A percentile compares a stretch with the other conserved stretches of the same genome.
Conservation (phyloP, 2,797 vertebrate species). For the Delichon dasypus region DNA sequence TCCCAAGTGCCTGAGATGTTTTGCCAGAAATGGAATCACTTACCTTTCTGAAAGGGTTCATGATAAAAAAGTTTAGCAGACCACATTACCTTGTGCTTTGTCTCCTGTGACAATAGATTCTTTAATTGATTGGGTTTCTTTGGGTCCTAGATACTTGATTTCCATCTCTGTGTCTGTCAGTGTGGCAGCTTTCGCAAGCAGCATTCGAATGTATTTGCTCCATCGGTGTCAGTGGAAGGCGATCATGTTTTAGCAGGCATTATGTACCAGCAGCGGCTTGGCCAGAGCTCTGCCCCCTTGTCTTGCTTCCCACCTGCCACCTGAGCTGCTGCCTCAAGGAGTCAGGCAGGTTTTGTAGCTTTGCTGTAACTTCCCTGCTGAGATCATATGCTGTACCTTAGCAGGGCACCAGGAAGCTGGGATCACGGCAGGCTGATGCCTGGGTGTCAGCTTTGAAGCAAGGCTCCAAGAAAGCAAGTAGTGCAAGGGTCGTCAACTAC, state of each 20-base stretch:
- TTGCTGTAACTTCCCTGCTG: neutral
- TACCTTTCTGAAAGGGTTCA: neutral
- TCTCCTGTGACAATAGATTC: neutral
- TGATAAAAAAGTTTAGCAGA: neutral
- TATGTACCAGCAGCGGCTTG: neutral
- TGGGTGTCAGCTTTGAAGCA: neutral
- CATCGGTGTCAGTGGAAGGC: neutral
- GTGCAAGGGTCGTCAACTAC: neutral
- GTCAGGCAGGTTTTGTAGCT: neutral
- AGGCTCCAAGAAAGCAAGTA: neutral
- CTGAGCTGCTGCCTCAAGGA: neutral
- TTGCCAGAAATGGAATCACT: neutral
- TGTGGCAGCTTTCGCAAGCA: neutral
- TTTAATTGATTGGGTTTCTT: neutral
- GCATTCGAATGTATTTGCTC: neutral
- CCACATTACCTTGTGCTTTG: neutral
- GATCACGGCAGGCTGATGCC: neutral
- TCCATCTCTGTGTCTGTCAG: neutral
- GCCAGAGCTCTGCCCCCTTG: neutral
- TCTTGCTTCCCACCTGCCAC: neutral
- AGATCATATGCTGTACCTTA: fast-evolving
- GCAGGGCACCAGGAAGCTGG: neutral
- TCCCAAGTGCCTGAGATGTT: neutral
- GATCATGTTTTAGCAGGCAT: neutral
- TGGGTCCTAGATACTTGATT: neutral